Base-by-base conservation (phyloP, 2,888 invertebrate genomes). In the Lepeophtheirus nordmannii region DNA sequence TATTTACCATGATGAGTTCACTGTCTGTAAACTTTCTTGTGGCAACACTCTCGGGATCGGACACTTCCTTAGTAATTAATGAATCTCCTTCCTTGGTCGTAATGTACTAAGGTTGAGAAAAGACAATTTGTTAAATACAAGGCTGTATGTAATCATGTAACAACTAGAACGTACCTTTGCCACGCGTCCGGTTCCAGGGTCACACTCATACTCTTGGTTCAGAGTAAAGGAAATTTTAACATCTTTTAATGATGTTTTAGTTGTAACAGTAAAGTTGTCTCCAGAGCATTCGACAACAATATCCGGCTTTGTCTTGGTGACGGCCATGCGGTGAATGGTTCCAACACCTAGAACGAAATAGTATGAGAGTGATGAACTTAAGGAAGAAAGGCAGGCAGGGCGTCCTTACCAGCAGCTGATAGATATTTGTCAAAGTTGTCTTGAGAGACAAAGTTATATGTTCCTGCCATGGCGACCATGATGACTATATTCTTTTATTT, bases 391-490 rank as follows among this genome's bases (percentile, higher is more conserved):
- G 2, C 53, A 17, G n/a, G 8, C 5, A 3, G 53, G 46, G 20
- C 10, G 10, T 57, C 23, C 10, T 9, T 58, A 58, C 58, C 58
- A 2, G 22, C 3, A 58, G n/a, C 58, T 22, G 17, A 22, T 5
- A 58, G 58, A 23, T 58, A 58, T 12, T 58, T 23, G 17, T 58
- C 58, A 22, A 58, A 58, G 12, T 58, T 58, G 17, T 58, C 58
- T 58, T 58, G 58, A 23, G 58, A 58, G 22, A 58, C 58, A 58
- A 58, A 58, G 12, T 58, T 58, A 23, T 58, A 58, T 7, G 17
- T 58, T 14, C 58, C 58, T 3, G 58, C 58, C 22, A 58, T 58
- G 17, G 17, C 22, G 58, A 58, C 58, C 58, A 58, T 58, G 8
- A 3, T 58, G 58, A 58, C 2, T 30, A 7, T 30, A 30, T 2